Evolutionary conservation across 2,888 invertebrate genomes (phyloP), one percentile per base, ranked within the genome.

Genomic region (Rhyacophila evoluta): DNA sequence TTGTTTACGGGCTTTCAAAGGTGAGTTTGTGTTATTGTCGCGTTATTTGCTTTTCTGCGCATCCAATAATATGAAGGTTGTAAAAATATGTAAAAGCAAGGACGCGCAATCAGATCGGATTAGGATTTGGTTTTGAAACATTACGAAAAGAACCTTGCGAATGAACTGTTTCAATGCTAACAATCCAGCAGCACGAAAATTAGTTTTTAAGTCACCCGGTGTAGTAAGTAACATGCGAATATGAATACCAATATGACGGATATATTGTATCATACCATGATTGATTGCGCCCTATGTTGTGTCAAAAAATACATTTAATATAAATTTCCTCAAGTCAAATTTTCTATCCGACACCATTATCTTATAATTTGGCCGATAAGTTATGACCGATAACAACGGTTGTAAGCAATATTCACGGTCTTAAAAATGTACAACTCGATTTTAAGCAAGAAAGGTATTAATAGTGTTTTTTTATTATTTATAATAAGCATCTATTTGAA

Each of bases 51-150:
- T n/a, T 41, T 55, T 55, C 1, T 55, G 55, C 55, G 25, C 55
- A 55, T 55, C 55, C 19, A 19, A 55, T 55, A 19, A 55, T 55
- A 25, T 19, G 25, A 55, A 55, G 55, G 55, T 55, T 55, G 25
- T 55, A 55, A 55, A 33, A 25, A 55, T 55, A 55, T 55, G 25
- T 55, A 55, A 55, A 55, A 55, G 55, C 55, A 55, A 55, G 55
- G 55, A 55, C 55, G 55, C 19, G 19, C 19, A n/a, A 19, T 55
- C 29, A 33, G 4, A 33, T 19, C 19, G 55, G 55, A 55, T 55
- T 55, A 55, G 55, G 19, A 25, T 55, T 55, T 55, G 55, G 55
- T 55, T 25, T 55, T 55, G 19, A 55, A 55, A 55, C 8, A 19
- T 12, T 55, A 55, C 25, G 19, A 25, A 19, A 25, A 8, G 12